Conservation (phyloP, 2,113 vertebrate species). For the Heloderma charlesbogerti region DNA sequence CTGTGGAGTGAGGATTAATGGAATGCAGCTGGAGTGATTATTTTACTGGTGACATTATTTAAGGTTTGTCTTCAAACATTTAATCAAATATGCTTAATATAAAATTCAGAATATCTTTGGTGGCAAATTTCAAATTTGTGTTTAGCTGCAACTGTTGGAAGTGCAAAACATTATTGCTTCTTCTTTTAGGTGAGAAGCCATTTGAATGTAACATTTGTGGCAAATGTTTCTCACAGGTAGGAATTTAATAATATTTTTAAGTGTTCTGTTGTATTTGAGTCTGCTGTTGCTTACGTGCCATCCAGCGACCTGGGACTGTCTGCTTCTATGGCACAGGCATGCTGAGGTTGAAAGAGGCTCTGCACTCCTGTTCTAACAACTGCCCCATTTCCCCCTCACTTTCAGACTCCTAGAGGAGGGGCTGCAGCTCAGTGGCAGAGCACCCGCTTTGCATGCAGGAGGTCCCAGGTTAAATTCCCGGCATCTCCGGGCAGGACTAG, state of each 20-base stretch:
- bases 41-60: background rate
- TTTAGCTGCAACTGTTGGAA: slow-evolving; percentile 58
- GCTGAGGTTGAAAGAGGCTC: background rate
- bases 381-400: no score
- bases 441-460: no score
- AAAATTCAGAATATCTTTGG: background rate
- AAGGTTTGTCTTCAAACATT: background rate
- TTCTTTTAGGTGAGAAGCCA: slow-evolving; percentile 94
- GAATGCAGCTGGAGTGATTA: background rate
- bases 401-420: no score
- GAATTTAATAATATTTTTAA: slow-evolving; percentile 72
- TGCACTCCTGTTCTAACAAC: no score
- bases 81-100: background rate
- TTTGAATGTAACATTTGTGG: slow-evolving; percentile 98
- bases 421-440: no score
- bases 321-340: background rate
- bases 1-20: background rate
- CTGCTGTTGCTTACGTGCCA: background rate
- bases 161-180: slow-evolving; percentile 69
- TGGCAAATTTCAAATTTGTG: slow-evolving; percentile 23
- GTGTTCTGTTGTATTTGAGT: slow-evolving; percentile 55
- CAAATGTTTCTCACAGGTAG: slow-evolving; percentile 98
- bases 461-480: no score
- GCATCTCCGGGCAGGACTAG: no score
- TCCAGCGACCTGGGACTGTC: background rate